Percentiles rank a stretch among this genome's conserved stretches.
Conservation (phyloP, 2,888 invertebrate species). For the Temnothorax rugatulus region DNA sequence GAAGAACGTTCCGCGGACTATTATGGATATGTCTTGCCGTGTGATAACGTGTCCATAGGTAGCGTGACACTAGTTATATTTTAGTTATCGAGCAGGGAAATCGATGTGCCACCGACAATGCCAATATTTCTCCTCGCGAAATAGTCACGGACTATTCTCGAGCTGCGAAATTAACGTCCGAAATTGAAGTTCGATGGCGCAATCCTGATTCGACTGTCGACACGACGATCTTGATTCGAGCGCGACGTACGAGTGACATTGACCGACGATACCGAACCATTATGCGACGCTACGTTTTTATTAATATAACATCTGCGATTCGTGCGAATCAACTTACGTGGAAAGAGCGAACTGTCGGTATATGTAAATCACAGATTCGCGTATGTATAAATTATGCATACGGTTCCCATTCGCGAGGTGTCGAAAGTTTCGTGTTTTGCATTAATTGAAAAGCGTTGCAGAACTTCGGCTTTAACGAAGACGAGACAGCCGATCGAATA, state of each 20-base stretch:
- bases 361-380: not conserved
- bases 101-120: slow-evolving; percentile 44
- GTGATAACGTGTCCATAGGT: not conserved
- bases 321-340: not conserved
- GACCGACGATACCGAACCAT: slow-evolving; percentile 20
- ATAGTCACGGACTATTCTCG: slow-evolving; percentile 30
- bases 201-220: slow-evolving; percentile 40
- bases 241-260: slow-evolving; percentile 6
- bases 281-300: not conserved
- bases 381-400: not conserved
- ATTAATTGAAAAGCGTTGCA: not conserved
- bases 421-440: not conserved
- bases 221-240: slow-evolving; percentile 19
- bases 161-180: slow-evolving; percentile 40
- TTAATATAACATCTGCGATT: not conserved
- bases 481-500: slow-evolving; percentile 7
- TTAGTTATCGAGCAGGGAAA: slow-evolving; percentile 41
- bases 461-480: not conserved
- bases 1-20: slow-evolving; percentile 15
- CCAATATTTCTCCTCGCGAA: slow-evolving; percentile 41
- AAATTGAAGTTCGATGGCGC: slow-evolving; percentile 48
- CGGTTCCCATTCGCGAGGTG: not conserved
- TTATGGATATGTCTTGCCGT: not conserved
- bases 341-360: not conserved
- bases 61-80: slow-evolving; percentile 42